phyloP scores from a whole-genome alignment of 2,888 invertebrate species.

The Drosophila barbarae region DNA sequence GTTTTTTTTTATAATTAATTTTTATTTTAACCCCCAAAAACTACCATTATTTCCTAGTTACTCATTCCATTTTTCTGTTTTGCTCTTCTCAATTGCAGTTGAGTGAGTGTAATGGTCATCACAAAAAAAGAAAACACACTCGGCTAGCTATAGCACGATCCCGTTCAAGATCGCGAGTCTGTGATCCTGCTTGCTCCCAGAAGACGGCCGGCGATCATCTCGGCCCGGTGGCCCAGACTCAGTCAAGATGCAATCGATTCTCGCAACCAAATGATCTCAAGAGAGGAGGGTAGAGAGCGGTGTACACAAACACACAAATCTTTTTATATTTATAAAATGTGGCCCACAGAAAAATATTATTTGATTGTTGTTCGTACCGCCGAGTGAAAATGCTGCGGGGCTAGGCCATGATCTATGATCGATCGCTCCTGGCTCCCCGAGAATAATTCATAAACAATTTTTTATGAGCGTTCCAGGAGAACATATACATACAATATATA shows the following conservation, averaged over 20 bases:
- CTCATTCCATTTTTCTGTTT: not conserved
- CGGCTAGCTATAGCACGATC: constrained; percentile 30
- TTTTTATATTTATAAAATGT: constrained; percentile 57
- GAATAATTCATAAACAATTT: constrained; percentile 54
- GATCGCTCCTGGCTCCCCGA: constrained; percentile 13
- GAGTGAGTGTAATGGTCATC: constrained; percentile 66
- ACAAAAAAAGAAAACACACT: constrained; percentile 46
- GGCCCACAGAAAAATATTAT: constrained; percentile 67
- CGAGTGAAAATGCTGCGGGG: not conserved
- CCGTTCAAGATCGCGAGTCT: constrained; percentile 12
- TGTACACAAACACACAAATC: constrained; percentile 45
- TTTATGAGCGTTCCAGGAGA: constrained; percentile 46
- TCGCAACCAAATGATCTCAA: constrained; percentile 77
- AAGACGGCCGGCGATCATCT: constrained; percentile 6
- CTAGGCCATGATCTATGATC: constrained; percentile 22
- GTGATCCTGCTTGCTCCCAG: constrained; percentile 1
- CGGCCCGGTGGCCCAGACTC: constrained; percentile 8
- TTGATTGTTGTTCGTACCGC: constrained; percentile 55
- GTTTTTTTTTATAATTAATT: not conserved
- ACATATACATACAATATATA: not conserved
- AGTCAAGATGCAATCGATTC: constrained; percentile 60
- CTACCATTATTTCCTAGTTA: not conserved
- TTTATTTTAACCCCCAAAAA: not conserved
- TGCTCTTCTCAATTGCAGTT: constrained; percentile 47
- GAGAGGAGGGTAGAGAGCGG: constrained; percentile 15